Conservation (phyloP, 92 coral and sea anemone genomes). For the Umimayanthus chanpuru region DNA sequence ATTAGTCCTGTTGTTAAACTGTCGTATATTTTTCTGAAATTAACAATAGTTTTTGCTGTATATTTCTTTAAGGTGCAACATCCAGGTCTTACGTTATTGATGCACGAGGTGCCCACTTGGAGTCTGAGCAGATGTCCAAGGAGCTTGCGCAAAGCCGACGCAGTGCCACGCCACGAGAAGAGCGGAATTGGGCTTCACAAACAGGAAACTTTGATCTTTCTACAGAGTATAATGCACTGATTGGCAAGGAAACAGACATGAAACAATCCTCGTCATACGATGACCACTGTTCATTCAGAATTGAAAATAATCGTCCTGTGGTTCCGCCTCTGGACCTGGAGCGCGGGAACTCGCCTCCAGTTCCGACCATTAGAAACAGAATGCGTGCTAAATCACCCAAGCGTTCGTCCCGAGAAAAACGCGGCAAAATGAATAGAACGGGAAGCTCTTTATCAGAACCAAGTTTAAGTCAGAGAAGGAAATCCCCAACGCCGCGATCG, state of each 20-base stretch:
- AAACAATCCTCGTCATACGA: slow-evolving; percentile 42
- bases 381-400: slow-evolving; percentile 43
- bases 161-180: not conserved
- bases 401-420: slow-evolving; percentile 43
- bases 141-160: not conserved
- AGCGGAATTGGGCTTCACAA: slow-evolving; percentile 1
- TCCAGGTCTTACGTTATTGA: slow-evolving; percentile 40
- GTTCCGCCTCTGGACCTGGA: slow-evolving; percentile 65
- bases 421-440: slow-evolving; percentile 47
- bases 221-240: slow-evolving; percentile 14
- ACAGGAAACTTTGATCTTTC: not conserved
- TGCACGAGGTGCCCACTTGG: slow-evolving; percentile 29
- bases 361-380: slow-evolving; percentile 56
- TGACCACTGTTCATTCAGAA: slow-evolving; percentile 38
- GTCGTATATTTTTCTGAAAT: not conserved
- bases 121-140: not conserved
- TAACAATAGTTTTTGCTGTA: not conserved
- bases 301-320: slow-evolving; percentile 27
- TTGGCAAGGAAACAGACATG: slow-evolving; percentile 25
- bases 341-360: slow-evolving; percentile 70
- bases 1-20: too few relatives aligned
- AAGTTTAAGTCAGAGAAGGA: slow-evolving; percentile 20
- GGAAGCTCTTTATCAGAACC: slow-evolving; percentile 67
- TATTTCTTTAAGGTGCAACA: slow-evolving; percentile 19
- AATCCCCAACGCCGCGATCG: slow-evolving; percentile 46